Evolutionary conservation across 92 coral and sea anemone species (phyloP).

Genomic region (Zoanthus solanderi): DNA sequence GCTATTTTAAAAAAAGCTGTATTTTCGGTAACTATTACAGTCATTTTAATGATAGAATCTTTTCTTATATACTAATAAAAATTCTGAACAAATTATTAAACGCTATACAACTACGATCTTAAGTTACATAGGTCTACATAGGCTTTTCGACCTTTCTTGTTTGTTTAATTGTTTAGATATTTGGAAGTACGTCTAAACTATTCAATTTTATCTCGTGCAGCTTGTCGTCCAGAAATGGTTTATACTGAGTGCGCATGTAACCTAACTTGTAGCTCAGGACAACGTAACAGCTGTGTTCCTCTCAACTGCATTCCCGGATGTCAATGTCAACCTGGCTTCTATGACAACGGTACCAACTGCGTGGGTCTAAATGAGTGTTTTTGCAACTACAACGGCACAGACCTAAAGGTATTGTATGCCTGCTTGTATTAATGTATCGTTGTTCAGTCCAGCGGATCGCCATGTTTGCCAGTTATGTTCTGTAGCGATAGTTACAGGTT

Average conservation of each 20-base stretch:
- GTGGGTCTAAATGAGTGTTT: slow-evolving; percentile 61
- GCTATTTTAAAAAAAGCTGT: no score
- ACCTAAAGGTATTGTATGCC: slow-evolving; percentile 50
- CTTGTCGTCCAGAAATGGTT: slow-evolving; percentile 67
- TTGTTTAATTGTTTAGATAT: background rate
- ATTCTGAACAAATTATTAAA: no score
- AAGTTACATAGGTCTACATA: no score
- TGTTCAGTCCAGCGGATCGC: no score
- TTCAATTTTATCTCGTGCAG: slow-evolving; percentile 21
- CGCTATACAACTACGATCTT: no score
- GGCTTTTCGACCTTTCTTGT: background rate
- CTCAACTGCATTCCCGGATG: slow-evolving; percentile 73
- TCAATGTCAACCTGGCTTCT: slow-evolving; percentile 71
- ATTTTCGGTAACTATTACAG: no score
- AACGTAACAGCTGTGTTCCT: slow-evolving; percentile 36
- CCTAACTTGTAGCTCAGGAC: slow-evolving; percentile 59
- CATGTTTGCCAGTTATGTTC: no score
- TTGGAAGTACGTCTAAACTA: background rate
- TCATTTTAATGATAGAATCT: no score
- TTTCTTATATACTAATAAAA: no score
- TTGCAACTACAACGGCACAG: slow-evolving; percentile 50
- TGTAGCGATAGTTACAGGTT: no score
- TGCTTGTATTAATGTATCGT: no score
- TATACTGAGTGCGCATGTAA: slow-evolving; percentile 71
- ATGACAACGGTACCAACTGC: slow-evolving; percentile 72